These are phyloP conservation scores for Xenus cinereus DNA, from an alignment of 2,113 vertebrate genomes.

Conservation along the genomic window DNA sequence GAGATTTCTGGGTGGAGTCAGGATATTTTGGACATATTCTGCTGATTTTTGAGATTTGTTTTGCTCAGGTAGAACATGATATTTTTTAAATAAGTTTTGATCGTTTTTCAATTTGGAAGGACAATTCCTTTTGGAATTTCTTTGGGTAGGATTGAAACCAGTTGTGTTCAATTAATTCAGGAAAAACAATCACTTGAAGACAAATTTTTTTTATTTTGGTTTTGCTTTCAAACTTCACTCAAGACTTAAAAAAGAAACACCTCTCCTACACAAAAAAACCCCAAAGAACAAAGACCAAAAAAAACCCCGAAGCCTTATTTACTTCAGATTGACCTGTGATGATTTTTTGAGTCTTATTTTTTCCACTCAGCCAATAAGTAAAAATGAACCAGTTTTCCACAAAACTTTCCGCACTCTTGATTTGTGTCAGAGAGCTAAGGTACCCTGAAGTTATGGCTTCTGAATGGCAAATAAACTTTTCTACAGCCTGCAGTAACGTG, in stretches of 20 bases:
- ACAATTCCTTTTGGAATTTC: background rate
- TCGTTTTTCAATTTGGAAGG: background rate
- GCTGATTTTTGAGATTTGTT: background rate
- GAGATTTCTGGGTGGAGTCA: background rate
- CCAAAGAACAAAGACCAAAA: background rate
- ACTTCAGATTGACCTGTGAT: background rate
- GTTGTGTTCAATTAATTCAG: background rate
- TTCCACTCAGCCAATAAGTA: background rate
- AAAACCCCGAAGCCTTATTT: fast-evolving
- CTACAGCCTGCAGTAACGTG: background rate
- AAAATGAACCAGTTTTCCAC: background rate
- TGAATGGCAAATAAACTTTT: background rate
- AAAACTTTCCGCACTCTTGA: background rate
- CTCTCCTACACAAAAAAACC: background rate
- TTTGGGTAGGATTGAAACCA: background rate
- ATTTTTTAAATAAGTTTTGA: background rate
- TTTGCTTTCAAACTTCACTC: background rate
- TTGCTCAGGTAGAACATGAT: background rate
- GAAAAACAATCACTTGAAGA: background rate
- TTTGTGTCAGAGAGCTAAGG: background rate
- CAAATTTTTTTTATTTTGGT: background rate
- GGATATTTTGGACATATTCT: background rate
- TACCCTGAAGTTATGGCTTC: background rate
- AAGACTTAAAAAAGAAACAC: background rate
- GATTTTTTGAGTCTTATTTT: background rate